A percentile compares a stretch with the other conserved stretches of the same genome.
phyloP scores from a whole-genome alignment of 1,140 invertebrate genomes.

The Aphelenchoides fujianensis region DNA sequence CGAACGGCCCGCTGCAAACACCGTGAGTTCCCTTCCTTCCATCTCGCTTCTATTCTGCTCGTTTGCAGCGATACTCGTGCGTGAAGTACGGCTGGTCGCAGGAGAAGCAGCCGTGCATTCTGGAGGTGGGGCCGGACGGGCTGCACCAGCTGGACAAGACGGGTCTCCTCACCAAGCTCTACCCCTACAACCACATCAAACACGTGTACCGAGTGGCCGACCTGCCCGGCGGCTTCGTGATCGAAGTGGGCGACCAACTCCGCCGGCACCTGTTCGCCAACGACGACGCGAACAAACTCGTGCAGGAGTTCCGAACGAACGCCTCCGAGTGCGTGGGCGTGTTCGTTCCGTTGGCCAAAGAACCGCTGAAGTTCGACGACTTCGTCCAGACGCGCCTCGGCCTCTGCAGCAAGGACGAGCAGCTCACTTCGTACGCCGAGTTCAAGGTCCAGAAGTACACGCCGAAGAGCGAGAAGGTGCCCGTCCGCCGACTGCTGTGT shows the following conservation, averaged over 20 bases:
- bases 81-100: conserved; percentile 95
- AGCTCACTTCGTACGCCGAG: conserved; percentile 84
- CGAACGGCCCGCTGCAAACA: conserved; percentile 40
- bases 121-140: conserved; percentile 83
- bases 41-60: conserved; percentile 19
- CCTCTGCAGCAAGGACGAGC: conserved; percentile 80
- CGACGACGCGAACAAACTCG: conserved; percentile 77
- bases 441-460: conserved; percentile 85
- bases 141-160: conserved; percentile 85
- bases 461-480: conserved; percentile 69
- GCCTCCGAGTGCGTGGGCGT: conserved; percentile 77
- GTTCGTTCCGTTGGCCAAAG: conserved; percentile 76
- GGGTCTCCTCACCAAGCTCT: conserved; percentile 66
- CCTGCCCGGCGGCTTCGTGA: conserved; percentile 74
- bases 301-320: conserved; percentile 78
- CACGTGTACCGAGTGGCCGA: conserved; percentile 70
- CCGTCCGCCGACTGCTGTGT: conserved; percentile 80
- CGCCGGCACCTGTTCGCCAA: conserved; percentile 78
- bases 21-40: conserved; percentile 35
- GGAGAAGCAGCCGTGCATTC: conserved; percentile 76
- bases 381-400: conserved; percentile 82
- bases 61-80: conserved; percentile 77
- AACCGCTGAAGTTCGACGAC: conserved; percentile 78
- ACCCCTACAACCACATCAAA: conserved; percentile 67
- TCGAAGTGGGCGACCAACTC: conserved; percentile 65